phyloP scores from a whole-genome alignment of 2,888 invertebrate genomes.

The Acanthopleura granulata region DNA sequence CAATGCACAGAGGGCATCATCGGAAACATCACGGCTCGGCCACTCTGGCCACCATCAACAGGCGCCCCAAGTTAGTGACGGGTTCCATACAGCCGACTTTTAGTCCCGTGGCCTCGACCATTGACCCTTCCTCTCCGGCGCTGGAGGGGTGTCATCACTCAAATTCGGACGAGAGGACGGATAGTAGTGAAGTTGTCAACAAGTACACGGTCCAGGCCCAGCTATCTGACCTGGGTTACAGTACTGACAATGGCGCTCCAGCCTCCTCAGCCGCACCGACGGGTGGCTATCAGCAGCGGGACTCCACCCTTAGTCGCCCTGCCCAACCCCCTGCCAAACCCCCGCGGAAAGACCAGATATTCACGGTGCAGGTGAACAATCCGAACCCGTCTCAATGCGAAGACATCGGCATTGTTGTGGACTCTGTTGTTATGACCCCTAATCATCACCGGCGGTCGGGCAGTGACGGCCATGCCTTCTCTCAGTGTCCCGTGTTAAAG shows the following conservation, averaged over 20 bases:
- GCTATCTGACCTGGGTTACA: neutral
- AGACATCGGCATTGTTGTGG: slow-evolving; percentile 50
- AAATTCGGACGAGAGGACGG: neutral
- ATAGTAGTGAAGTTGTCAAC: neutral
- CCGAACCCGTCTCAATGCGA: slow-evolving; percentile 22
- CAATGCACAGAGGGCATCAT: neutral
- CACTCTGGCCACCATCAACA: slow-evolving; percentile 1
- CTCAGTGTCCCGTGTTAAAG: slow-evolving; percentile 34
- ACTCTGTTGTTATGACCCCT: slow-evolving; percentile 30
- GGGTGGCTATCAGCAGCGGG: neutral
- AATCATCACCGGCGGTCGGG: neutral
- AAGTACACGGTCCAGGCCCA: neutral
- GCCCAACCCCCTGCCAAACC: slow-evolving; percentile 57
- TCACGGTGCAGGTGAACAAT: slow-evolving; percentile 45
- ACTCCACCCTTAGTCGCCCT: neutral
- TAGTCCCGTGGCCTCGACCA: neutral
- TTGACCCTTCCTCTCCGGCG: neutral
- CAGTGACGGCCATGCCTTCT: neutral
- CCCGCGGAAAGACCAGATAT: slow-evolving; percentile 55
- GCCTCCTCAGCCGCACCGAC: neutral
- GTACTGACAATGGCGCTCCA: neutral
- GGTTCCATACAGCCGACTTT: neutral
- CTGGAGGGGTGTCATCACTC: neutral
- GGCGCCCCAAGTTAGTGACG: neutral
- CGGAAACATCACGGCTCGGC: neutral